Conservation (phyloP, 2,797 vertebrate species). For the Potorous gilbertii region DNA sequence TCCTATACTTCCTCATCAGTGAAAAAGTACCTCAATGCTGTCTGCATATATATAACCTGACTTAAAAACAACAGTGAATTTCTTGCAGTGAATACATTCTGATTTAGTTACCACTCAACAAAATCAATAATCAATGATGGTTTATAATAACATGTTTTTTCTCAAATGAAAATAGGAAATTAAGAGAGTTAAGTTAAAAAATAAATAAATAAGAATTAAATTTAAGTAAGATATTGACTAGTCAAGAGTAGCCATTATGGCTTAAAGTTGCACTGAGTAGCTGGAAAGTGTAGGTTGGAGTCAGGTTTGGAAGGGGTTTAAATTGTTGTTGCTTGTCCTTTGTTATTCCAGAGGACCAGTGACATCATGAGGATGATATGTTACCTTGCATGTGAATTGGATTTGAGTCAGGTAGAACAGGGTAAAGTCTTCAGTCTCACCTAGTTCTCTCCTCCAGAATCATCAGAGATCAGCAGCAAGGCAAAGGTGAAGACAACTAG, state of each 20-base stretch:
- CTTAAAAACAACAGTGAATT: slow-evolving; percentile 23
- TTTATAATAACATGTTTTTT: slow-evolving; percentile 14
- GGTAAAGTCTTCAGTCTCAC: neutral
- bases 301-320: neutral
- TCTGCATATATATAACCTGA: neutral
- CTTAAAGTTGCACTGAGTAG: neutral
- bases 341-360: neutral
- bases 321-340: neutral
- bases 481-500: neutral
- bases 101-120: slow-evolving; percentile 11
- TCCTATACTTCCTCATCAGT: slow-evolving; percentile 50
- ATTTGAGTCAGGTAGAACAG: neutral
- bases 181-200: neutral
- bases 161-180: neutral
- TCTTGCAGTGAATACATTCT: slow-evolving; percentile 25
- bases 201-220: no score
- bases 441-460: neutral
- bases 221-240: neutral
- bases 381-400: neutral
- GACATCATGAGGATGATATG: neutral
- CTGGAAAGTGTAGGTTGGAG: neutral
- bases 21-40: slow-evolving; percentile 44
- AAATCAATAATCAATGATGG: slow-evolving; percentile 36
- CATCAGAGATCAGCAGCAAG: neutral
- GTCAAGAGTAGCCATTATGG: neutral